Conservation (phyloP, 2,113 vertebrate genomes). For the Cinclus mexicanus region DNA sequence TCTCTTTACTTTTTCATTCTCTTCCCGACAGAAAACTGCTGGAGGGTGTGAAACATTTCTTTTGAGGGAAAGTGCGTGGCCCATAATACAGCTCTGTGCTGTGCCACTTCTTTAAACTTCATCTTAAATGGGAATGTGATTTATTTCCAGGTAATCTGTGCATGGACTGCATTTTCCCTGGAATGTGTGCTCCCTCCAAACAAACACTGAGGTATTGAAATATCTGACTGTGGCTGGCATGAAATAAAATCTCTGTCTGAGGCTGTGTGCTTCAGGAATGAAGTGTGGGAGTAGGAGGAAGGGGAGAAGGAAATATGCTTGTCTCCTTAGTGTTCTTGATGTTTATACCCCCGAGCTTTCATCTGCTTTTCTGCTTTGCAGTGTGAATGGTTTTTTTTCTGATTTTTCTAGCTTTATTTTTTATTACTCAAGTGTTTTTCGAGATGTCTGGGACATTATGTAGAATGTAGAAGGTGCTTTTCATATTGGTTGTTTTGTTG, state of each 20-base stretch:
- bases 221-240: neutral
- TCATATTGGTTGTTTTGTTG: too few relatives aligned
- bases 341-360: neutral
- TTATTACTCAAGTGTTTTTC: neutral
- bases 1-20: constrained; percentile 49
- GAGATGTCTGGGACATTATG: neutral
- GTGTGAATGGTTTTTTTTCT: neutral
- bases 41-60: constrained; percentile 48
- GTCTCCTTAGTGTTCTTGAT: neutral
- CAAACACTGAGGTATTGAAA: neutral
- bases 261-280: neutral
- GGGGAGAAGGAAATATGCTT: neutral
- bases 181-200: neutral
- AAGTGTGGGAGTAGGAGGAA: neutral
- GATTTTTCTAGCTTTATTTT: neutral
- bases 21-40: constrained; percentile 23
- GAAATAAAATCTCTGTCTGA: neutral
- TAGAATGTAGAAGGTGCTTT: neutral
- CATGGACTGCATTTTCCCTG: neutral
- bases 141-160: neutral
- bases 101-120: neutral
- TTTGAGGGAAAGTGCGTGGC: neutral
- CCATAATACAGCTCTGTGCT: neutral
- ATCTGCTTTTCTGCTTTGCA: neutral
- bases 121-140: neutral